Evolutionary conservation across 35 echinoderm and acorn worm species (phyloP).

Genomic region (Lytechinus variegatus): DNA sequence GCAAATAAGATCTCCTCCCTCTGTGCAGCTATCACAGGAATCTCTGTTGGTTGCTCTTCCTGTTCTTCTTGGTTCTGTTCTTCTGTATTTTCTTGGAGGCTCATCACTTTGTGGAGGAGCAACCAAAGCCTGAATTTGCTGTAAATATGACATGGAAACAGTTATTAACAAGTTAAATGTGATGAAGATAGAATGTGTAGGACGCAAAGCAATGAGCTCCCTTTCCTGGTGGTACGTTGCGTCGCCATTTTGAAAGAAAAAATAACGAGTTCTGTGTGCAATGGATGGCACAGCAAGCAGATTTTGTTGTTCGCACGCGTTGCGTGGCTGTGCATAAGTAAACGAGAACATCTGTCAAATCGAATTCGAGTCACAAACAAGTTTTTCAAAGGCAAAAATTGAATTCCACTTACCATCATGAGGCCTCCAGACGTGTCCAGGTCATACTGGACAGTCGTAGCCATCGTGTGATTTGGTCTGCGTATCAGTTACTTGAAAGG

Average conservation of each 20-base stretch:
- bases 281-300: background rate
- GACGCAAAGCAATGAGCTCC: background rate
- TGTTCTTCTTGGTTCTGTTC: constrained; percentile 76
- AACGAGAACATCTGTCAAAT: constrained; percentile 39
- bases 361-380: background rate
- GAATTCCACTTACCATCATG: constrained; percentile 82
- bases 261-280: constrained; percentile 19
- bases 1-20: constrained; percentile 96
- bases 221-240: background rate
- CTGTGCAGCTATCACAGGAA: constrained; percentile 92
- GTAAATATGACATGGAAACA: constrained; percentile 46
- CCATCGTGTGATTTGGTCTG: background rate
- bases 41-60: constrained; percentile 87
- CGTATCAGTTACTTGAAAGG: background rate
- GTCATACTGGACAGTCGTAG: constrained; percentile 92
- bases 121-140: constrained; percentile 96
- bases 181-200: background rate
- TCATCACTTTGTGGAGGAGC: constrained; percentile 93
- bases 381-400: background rate
- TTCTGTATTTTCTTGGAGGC: constrained; percentile 78
- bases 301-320: constrained; percentile 46
- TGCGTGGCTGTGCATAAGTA: constrained; percentile 5
- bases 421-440: constrained; percentile 98
- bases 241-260: constrained; percentile 46
- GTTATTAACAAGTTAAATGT: background rate